Evolutionary conservation across 2,888 invertebrate species (phyloP).

Genomic region (Agrochola lota): DNA sequence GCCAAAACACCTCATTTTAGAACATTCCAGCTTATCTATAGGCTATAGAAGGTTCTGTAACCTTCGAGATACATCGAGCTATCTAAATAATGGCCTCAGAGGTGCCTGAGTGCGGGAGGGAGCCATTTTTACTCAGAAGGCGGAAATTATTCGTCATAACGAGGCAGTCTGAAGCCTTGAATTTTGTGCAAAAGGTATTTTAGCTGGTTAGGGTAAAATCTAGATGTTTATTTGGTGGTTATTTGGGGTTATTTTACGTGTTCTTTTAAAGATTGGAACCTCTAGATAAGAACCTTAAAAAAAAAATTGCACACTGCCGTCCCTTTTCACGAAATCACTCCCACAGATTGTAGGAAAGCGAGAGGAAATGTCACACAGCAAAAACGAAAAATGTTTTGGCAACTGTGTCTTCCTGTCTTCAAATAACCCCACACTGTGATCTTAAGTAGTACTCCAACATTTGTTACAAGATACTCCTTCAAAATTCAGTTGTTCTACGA

Average conservation of each 20-base stretch:
- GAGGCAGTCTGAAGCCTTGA: conserved; percentile 29
- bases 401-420: not conserved
- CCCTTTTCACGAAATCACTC: too few relatives aligned
- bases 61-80: conserved; percentile 53
- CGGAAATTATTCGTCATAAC: conserved; percentile 63
- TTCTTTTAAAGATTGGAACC: too few relatives aligned
- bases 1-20: conserved; percentile 33
- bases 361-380: too few relatives aligned
- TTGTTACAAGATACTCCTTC: conserved; percentile 2
- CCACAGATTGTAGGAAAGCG: too few relatives aligned
- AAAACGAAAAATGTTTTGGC: not conserved
- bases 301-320: too few relatives aligned
- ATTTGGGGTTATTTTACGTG: not conserved
- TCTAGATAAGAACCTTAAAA: too few relatives aligned
- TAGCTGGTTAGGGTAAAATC: conserved; percentile 19
- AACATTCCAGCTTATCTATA: conserved; percentile 59
- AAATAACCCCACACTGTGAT: conserved; percentile 2
- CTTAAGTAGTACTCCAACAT: not conserved
- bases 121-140: conserved; percentile 58
- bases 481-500: conserved; percentile 25
- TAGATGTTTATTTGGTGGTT: not conserved
- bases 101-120: conserved; percentile 27
- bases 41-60: conserved; percentile 33
- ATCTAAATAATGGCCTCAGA: conserved; percentile 57
- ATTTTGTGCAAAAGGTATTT: conserved; percentile 43